Conservation (phyloP, 23 tunicate genomes). For the Botrylloides violaceus region DNA sequence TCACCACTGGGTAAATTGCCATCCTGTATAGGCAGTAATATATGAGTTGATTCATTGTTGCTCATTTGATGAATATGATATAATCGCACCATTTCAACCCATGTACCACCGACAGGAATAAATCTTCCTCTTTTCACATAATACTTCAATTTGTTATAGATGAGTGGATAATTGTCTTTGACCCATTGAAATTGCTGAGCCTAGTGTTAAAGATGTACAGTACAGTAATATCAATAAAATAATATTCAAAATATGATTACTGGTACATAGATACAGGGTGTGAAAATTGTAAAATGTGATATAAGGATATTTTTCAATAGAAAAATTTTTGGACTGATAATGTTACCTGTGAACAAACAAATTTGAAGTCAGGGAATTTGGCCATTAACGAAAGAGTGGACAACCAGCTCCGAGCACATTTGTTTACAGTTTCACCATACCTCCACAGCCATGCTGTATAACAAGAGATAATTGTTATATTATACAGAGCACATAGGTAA, state of each 20-base stretch:
- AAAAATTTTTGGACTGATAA: too few relatives aligned
- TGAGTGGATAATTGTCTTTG: conserved; percentile 40
- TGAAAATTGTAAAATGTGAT: too few relatives aligned
- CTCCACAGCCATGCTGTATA: conserved; percentile 63
- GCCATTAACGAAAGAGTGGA: conserved; percentile 33
- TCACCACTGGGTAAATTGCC: conserved; percentile 67
- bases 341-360: conserved; percentile 58
- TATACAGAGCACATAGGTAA: too few relatives aligned
- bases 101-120: conserved; percentile 58
- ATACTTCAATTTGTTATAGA: conserved; percentile 28
- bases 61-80: not conserved
- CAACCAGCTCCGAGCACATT: conserved; percentile 67
- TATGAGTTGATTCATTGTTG: not conserved
- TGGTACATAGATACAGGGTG: not conserved
- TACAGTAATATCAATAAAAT: not conserved
- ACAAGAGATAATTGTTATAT: not conserved
- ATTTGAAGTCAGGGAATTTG: conserved; percentile 39
- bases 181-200: conserved; percentile 66
- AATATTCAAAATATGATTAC: not conserved
- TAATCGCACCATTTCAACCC: conserved; percentile 64
- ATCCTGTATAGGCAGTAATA: conserved; percentile 14
- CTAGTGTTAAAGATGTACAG: conserved; percentile 19
- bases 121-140: conserved; percentile 37
- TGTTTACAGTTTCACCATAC: conserved; percentile 35
- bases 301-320: too few relatives aligned